Evolutionary conservation across 2,797 vertebrate species (phyloP), one percentile per base, ranked within the genome.

Genomic region (Euthynnus affinis): DNA sequence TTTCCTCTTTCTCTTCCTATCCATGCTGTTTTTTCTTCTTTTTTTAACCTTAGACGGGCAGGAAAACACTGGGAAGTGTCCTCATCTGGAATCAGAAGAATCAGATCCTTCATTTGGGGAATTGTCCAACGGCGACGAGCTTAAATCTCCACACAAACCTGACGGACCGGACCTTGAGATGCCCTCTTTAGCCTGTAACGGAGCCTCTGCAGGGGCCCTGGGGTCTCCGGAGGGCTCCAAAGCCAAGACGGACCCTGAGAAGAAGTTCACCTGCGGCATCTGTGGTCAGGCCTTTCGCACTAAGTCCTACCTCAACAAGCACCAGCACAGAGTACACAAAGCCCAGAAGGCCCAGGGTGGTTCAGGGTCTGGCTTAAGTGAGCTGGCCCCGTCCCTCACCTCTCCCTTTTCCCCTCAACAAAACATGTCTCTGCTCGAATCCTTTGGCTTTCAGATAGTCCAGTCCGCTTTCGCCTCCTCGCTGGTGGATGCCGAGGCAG

Each of bases 261-360:
- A 97, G 95, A 99, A 98, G 89, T 98, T 98, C 91, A 96, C 91
- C 23, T 99, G 98, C 76, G 94, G 95, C 6, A 97, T 98, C 71
- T 99, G 98, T 1, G 97, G 98, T 87, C 98, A 98, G 95, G 97
- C 98, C 90, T 99, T 99, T 94, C 97, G 98, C 88, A 99, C 98
- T 48, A 99, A 98, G 95, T 99, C 98, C 95, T 99, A 99, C 93
- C 97, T 99, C 96, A 99, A 98, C 96, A 99, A 99, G 93, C 98
- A 99, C 94, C 96, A 98, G 95, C 97, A 99, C 93, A 96, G 99
- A 94, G 98, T 99, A 87, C 98, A 99, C 91, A 96, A 97, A 87
- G 93, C 97, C 75, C 96, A 96, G 72, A 95, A 96, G 53, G 87
- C 95, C 3, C 95, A 95, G 51, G 95, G 92, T 49, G 92, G 93